Evolutionary conservation across 2,888 invertebrate genomes (phyloP), one percentile per base, ranked within the genome.

Genomic region (Cerastoderma edule): DNA sequence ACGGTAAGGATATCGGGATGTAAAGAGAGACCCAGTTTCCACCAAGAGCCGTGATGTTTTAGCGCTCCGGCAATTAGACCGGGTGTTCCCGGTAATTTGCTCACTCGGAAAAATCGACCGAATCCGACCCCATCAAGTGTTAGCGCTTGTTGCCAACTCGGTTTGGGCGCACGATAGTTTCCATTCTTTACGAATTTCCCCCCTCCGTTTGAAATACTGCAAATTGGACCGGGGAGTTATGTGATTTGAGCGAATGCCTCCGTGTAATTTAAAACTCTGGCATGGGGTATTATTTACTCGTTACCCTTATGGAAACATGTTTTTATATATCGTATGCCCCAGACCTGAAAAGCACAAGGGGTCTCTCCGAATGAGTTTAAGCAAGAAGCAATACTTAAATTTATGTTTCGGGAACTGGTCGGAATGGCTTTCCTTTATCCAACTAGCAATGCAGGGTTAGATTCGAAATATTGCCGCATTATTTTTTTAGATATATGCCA

Each of bases 41-140:
- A n/a, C n/a, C n/a, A n/a, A n/a, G n/a, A 22, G 5, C 10, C 22
- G n/a, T 50, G 2, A n/a, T 10, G 24, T 50, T 50, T 50, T 27
- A 10, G n/a, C 50, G 50, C 24, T 50, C 16, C 2, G 24, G 10
- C 2, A 50, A 50, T 50, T 50, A 50, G 1, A 10, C 2, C 50
- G 1, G 24, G 50, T 27, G 50, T 50, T 27, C 24, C 24, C 50
- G 24, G 22, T 10, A 50, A 50, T 50, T 50, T 27, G 24, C 24
- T 22, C 19, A 50, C 5, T 50, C 22, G 50, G 50, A 50, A 50
- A n/a, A 50, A 50, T 22, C 50, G 46, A 46, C 46, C 46, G 46
- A 16, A 5, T 46, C n/a, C n/a, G n/a, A 46, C 10, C n/a, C 22
- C 50, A 13, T 13, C 50, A 3, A 24, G 50, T 50, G n/a, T 50